phyloP scores from a whole-genome alignment of 2,888 invertebrate species.

The Tribolium freemani region DNA sequence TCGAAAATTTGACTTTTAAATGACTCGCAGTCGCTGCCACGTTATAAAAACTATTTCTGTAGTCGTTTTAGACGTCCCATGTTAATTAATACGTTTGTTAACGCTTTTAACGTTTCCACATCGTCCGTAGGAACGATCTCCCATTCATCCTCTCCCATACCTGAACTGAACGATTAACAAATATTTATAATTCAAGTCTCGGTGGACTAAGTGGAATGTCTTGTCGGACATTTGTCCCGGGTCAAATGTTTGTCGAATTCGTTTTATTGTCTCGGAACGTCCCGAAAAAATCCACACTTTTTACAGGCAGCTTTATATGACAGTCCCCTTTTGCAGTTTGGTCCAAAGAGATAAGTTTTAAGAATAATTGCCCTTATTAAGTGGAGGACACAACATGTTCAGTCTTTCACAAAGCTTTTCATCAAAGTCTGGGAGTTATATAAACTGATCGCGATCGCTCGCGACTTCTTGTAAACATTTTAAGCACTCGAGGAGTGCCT shows the following conservation, averaged over 20 bases:
- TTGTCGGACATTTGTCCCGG: constrained; percentile 65
- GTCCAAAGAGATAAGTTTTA: too few species aligned
- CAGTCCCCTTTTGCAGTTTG: too few species aligned
- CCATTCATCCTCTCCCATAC: constrained; percentile 49
- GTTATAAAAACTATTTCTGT: constrained; percentile 29
- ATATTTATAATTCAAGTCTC: constrained; percentile 64
- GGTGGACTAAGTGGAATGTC: constrained; percentile 65
- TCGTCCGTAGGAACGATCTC: constrained; percentile 32
- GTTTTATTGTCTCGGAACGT: constrained; percentile 61
- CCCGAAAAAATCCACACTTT: background rate
- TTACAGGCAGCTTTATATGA: background rate
- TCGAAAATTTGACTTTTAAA: constrained; percentile 26
- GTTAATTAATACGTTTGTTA: constrained; percentile 55
- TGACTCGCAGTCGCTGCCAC: constrained; percentile 3
- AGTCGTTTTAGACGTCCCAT: constrained; percentile 47
- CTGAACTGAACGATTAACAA: constrained; percentile 62
- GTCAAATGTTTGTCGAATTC: constrained; percentile 61
- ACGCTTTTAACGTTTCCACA: constrained; percentile 51
- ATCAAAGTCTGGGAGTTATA: constrained; percentile 22
- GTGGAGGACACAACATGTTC: constrained; percentile 1
- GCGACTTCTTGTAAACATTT: constrained; percentile 23
- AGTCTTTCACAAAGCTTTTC: constrained; percentile 20
- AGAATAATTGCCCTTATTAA: constrained; percentile 8
- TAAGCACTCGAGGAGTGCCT: constrained; percentile 8
- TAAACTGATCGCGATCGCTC: constrained; percentile 2